Percentiles rank a stretch among this genome's conserved stretches.
Conservation (phyloP, 1,140 invertebrate species). For the Antheraea pernyi region DNA sequence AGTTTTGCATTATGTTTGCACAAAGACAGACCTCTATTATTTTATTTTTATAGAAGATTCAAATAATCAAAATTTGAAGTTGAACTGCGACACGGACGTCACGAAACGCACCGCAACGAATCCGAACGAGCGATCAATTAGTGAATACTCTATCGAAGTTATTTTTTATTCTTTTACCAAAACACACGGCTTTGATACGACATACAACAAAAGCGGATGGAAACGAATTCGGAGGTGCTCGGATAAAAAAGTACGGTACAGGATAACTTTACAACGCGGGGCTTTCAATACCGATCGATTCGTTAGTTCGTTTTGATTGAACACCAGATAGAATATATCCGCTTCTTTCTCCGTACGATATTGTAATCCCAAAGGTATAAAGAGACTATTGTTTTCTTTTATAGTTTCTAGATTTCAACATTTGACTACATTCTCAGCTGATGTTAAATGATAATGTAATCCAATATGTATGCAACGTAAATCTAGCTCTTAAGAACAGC, state of each 20-base stretch:
- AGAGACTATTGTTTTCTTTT: no score
- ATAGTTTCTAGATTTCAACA: no score
- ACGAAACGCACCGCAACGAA: slow-evolving; percentile 61
- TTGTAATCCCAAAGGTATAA: slow-evolving; percentile 19
- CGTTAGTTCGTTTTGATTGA: slow-evolving; percentile 52
- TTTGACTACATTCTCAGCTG: no score
- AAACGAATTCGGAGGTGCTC: slow-evolving; percentile 38
- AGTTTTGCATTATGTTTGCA: no score
- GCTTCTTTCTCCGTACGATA: slow-evolving; percentile 19
- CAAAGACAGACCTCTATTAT: no score
- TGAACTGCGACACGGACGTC: slow-evolving; percentile 20
- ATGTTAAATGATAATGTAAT: no score
- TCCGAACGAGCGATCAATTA: slow-evolving; percentile 60
- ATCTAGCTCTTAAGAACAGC: no score
- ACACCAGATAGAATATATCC: slow-evolving; percentile 33
- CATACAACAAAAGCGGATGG: slow-evolving; percentile 41
- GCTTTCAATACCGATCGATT: slow-evolving; percentile 48
- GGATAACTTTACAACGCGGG: slow-evolving; percentile 52
- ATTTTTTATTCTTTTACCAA: slow-evolving; percentile 39
- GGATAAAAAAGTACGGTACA: slow-evolving; percentile 46
- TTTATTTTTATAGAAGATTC: no score
- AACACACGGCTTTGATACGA: slow-evolving; percentile 57
- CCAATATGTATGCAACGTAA: no score
- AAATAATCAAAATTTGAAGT: not conserved
- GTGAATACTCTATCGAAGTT: slow-evolving; percentile 56